Base-by-base conservation (phyloP, 2,888 invertebrate genomes). In the Caenorhabditis virilis region DNA sequence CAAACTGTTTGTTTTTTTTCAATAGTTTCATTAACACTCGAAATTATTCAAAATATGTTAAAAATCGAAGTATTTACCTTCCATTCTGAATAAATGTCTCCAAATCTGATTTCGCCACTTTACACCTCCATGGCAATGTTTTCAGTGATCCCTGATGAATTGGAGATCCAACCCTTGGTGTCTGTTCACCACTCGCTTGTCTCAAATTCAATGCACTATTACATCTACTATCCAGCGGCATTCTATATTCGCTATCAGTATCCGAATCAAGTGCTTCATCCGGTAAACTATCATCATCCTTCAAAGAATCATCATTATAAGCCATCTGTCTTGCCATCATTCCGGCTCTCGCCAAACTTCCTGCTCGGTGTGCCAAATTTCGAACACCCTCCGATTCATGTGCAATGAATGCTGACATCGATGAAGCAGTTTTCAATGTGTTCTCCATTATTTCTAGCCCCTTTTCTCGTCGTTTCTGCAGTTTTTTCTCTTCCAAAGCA, bases 351-450 rank as follows among this genome's bases (percentile, higher is more conserved):
- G 67, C 61, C 27, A 63, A 38, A 30, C 46, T 55, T 39, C 55
- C 59, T 7, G 52, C 47, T 57, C 58, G 36, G 23, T 56, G 60
- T 38, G 54, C 54, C 36, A 56, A 38, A 48, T 57, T 51, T 6
- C 49, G 35, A 22, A 60, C 56, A 26, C 38, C 47, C 9, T 69
- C 73, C n/a, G 48, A 51, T 13, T 73, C 73, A 25, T 57, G 51
- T 9, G 63, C 58, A 7, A 64, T 46, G 13, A 63, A 65, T 5
- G 70, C 66, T 3, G 65, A 50, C 46, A 63, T 48, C 3, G 55
- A 89, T 82, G 89, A 90, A 1, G 93, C 91, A n/a, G 95, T 90
- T 85, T 93, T 92, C 75, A 94, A 88, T 0, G 95, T 93, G 84
- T 99, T 95, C 86, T 98, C 95, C 62, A 90, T 86, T 2, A 90